These are phyloP conservation scores for Eriosoma lanigerum DNA, from an alignment of 1,140 invertebrate species.

Conservation along the genomic window DNA sequence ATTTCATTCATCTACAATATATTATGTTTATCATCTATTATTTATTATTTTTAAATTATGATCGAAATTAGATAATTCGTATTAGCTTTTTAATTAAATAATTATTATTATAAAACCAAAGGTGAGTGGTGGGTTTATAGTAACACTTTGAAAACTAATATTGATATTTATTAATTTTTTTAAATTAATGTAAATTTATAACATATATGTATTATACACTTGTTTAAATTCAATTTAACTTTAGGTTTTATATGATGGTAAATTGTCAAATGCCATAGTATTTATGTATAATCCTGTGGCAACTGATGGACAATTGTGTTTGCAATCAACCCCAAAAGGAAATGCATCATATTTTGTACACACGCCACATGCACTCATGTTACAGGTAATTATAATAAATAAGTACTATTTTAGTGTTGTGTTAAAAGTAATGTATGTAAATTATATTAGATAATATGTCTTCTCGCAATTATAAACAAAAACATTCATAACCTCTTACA, in stretches of 20 bases:
- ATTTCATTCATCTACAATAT: too few relatives aligned
- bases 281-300: constrained; percentile 99
- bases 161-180: too few relatives aligned
- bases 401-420: background rate
- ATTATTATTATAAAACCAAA: too few relatives aligned
- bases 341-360: constrained; percentile 97
- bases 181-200: too few relatives aligned
- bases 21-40: too few relatives aligned
- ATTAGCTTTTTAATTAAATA: too few relatives aligned
- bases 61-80: too few relatives aligned
- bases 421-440: background rate
- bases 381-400: constrained; percentile 72
- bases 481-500: too few relatives aligned
- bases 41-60: too few relatives aligned
- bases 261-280: constrained; percentile 92
- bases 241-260: constrained; percentile 97
- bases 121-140: too few relatives aligned
- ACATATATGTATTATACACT: background rate
- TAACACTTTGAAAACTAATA: too few relatives aligned
- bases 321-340: constrained; percentile 96
- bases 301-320: constrained; percentile 94
- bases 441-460: background rate
- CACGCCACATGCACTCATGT: constrained; percentile 97
- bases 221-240: background rate
- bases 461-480: background rate